Base-by-base conservation (phyloP, 2,113 vertebrate species). In the Erpornis zantholeuca region DNA sequence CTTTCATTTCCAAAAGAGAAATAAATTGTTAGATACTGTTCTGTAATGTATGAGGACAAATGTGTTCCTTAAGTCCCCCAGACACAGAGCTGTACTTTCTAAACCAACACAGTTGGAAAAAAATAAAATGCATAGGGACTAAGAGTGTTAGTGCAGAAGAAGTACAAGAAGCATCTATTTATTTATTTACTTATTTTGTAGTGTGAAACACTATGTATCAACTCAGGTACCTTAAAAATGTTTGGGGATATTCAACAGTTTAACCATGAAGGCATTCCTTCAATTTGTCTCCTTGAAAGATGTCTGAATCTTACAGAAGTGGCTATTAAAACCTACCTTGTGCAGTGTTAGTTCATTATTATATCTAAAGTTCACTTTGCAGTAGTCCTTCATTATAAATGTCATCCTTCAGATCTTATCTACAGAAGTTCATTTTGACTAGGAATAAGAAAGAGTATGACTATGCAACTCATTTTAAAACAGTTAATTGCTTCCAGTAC, bases 241-340 rank as follows among this genome's bases (percentile, higher is more conserved):
- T 86, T n/a, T 86, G 18, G 28, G 40, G 10, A 77, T 90, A 80
- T 93, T 95, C 78, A 95, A 49, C 35, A 82, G 49, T 65, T 96
- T 82, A 89, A 94, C 75, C 54, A 71, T 70, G 24, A 47, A 44
- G 56, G 25, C 29, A 31, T 69, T 92, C 59, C 64, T 96, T 96
- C 79, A 76, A 85, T 79, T 64, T 89, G 21, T 29, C 54, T 96
- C 65, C 80, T 92, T 93, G 86, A 86, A 97, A 92, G 94, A 88
- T n/a, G 42, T 27, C 54, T 83, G 35, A 40, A 70, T 72, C 61
- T 81, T 82, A 92, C 50, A 71, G 94, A 96, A 97, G 28, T 90
- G 61, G 45, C 76, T 91, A 89, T 85, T 96, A 79, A 95, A 96
- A 45, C 75, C 31, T 81, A 86, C 61, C 84, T 94, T 73, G 88